Percentiles rank a stretch among this genome's conserved stretches.
phyloP scores from a whole-genome alignment of 2,797 vertebrate species.

The Hemibagrus guttatus region DNA sequence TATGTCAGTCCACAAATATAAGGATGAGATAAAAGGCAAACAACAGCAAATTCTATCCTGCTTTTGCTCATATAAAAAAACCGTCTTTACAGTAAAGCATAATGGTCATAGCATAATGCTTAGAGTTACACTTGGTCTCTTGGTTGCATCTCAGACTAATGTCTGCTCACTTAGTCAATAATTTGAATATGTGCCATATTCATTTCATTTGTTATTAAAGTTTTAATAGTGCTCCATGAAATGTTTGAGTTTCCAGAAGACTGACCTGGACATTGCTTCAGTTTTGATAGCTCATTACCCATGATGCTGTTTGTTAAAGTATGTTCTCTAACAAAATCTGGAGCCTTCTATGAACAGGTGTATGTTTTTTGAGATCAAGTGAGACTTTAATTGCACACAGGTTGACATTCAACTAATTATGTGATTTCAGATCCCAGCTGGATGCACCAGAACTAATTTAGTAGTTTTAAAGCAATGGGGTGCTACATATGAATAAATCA shows the following conservation, averaged over 20 bases:
- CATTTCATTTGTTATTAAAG: not conserved
- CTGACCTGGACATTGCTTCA: not conserved
- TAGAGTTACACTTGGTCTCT: not conserved
- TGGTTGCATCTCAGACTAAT: not conserved
- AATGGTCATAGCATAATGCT: not conserved
- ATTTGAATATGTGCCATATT: not conserved
- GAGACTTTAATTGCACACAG: not conserved
- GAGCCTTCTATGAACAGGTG: not conserved
- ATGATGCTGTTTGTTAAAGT: not conserved
- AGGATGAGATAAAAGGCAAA: not conserved
- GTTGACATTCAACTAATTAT: constrained; percentile 9
- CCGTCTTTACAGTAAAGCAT: not conserved
- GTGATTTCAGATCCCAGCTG: not conserved
- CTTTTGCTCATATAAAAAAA: not conserved
- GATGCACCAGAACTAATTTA: not conserved
- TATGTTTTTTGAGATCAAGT: not conserved
- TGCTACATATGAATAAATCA: not conserved
- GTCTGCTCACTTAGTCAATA: not conserved
- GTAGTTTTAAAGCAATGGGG: not conserved
- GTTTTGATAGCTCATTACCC: not conserved
- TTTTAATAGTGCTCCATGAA: not conserved
- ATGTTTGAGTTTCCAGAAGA: not conserved
- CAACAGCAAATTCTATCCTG: not conserved
- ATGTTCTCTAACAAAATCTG: not conserved
- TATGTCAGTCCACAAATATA: not conserved